Evolutionary conservation across 2,888 invertebrate species (phyloP).

Genomic region (Cheilosia vernalis): DNA sequence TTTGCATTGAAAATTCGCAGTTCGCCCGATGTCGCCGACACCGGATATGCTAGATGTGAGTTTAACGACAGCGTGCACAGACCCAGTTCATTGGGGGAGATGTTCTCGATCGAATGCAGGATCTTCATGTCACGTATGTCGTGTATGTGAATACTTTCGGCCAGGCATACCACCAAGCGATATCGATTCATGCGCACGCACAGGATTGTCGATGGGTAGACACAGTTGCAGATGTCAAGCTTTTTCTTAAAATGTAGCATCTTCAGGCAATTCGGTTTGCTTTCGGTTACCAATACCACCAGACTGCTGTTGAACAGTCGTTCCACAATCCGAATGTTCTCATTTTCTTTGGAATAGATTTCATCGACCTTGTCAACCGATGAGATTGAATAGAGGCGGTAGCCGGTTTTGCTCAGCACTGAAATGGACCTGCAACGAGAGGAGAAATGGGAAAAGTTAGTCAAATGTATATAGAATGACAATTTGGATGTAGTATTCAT

Average conservation of each 20-base stretch:
- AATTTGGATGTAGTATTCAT: no score
- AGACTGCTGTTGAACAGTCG: constrained; percentile 82
- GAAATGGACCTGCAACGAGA: constrained; percentile 80
- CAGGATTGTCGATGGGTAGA: constrained; percentile 82
- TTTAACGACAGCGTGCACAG: constrained; percentile 82
- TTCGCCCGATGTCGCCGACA: constrained; percentile 80
- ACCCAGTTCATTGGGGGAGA: constrained; percentile 81
- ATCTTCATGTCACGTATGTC: constrained; percentile 83
- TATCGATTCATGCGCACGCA: constrained; percentile 83
- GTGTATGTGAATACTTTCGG: constrained; percentile 83
- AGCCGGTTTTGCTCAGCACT: constrained; percentile 80
- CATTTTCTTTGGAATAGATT: constrained; percentile 82
- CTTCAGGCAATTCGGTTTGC: constrained; percentile 82
- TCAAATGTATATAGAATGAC: neutral
- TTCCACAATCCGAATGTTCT: constrained; percentile 82
- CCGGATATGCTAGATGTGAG: constrained; percentile 83
- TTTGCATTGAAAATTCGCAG: constrained; percentile 82
- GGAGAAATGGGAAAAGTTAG: constrained; percentile 1
- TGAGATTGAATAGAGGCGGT: constrained; percentile 81
- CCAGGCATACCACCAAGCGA: constrained; percentile 81
- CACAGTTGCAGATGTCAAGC: constrained; percentile 83
- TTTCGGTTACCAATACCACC: constrained; percentile 82
- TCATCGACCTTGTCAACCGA: constrained; percentile 82
- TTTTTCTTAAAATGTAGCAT: constrained; percentile 83
- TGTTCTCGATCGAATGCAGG: constrained; percentile 82